A percentile compares a stretch with the other conserved stretches of the same genome.
Conservation (phyloP, 2,888 invertebrate genomes). For the Thera britannica region DNA sequence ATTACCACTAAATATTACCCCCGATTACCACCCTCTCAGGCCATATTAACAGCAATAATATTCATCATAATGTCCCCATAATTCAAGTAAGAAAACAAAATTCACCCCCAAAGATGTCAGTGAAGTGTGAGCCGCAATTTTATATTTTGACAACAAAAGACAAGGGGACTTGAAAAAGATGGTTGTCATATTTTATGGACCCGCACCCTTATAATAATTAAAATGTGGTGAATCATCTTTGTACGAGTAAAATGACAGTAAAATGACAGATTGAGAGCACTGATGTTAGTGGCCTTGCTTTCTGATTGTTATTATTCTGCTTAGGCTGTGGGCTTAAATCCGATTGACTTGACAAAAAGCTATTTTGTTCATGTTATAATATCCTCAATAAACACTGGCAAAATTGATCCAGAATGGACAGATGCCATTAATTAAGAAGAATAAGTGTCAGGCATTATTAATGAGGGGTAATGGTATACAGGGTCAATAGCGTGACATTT, state of each 20-base stretch:
- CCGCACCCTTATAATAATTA: slow-evolving; percentile 51
- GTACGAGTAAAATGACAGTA: slow-evolving; percentile 36
- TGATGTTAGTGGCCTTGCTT: too few relatives aligned
- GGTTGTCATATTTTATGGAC: slow-evolving; percentile 55
- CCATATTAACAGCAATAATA: neutral
- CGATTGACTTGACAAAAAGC: too few relatives aligned
- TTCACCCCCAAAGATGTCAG: slow-evolving; percentile 22
- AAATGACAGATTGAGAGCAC: too few relatives aligned
- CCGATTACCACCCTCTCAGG: neutral
- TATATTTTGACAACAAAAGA: slow-evolving; percentile 46
- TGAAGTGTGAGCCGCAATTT: slow-evolving; percentile 39
- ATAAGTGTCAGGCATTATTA: too few relatives aligned
- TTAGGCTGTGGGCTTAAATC: too few relatives aligned
- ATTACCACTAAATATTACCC: too few relatives aligned
- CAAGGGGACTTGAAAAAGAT: slow-evolving; percentile 49
- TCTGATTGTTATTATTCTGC: too few relatives aligned
- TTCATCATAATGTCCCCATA: slow-evolving; percentile 26
- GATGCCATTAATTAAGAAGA: too few relatives aligned
- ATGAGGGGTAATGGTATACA: too few relatives aligned
- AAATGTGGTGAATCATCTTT: slow-evolving; percentile 40
- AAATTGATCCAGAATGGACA: too few relatives aligned
- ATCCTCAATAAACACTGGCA: too few relatives aligned
- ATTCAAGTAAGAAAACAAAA: slow-evolving; percentile 35
- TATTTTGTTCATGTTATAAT: too few relatives aligned
- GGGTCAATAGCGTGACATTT: neutral